Conservation (phyloP, 2,113 vertebrate species). For the Crotophaga sulcirostris region DNA sequence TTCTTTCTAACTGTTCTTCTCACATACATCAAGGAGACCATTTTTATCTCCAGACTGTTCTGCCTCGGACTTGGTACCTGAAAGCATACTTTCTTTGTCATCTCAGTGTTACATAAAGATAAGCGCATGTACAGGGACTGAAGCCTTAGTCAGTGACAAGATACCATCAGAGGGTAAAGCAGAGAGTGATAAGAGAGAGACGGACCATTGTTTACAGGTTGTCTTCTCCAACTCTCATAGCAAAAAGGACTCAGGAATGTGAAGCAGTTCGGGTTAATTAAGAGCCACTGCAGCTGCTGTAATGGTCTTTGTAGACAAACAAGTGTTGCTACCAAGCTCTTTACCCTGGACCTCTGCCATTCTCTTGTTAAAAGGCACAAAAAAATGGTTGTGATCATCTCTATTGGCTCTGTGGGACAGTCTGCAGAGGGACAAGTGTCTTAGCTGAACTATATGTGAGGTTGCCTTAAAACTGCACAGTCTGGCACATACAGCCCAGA, state of each 20-base stretch:
- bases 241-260: not conserved
- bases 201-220: not conserved
- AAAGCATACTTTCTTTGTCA: not conserved
- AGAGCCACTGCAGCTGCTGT: not conserved
- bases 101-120: not conserved
- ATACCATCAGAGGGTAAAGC: not conserved
- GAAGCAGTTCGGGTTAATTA: not conserved
- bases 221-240: not conserved
- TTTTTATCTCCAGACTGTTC: not conserved
- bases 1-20: not conserved
- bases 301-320: not conserved
- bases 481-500: not conserved
- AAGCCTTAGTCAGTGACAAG: not conserved
- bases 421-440: not conserved
- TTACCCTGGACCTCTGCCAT: not conserved
- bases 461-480: not conserved
- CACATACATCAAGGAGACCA: not conserved
- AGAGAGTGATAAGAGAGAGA: not conserved
- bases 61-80: not conserved
- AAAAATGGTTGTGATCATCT: not conserved
- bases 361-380: not conserved
- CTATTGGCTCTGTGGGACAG: not conserved
- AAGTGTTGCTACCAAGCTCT: not conserved
- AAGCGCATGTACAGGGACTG: not conserved
- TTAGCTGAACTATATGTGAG: not conserved